These are phyloP conservation scores for Struthio camelus DNA, from an alignment of 2,113 vertebrate genomes.

Conservation along the genomic window DNA sequence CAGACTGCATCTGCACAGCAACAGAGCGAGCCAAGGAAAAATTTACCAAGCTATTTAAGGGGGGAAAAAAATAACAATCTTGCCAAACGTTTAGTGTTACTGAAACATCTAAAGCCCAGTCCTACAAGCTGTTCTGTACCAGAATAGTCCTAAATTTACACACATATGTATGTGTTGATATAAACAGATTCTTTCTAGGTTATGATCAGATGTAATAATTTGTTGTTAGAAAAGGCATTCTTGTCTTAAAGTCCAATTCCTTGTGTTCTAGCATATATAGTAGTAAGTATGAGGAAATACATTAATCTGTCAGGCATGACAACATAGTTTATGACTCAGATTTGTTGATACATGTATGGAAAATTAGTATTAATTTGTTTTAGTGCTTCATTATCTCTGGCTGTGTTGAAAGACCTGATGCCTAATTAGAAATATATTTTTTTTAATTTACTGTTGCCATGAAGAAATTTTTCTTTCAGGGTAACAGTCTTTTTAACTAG, in stretches of 20 bases:
- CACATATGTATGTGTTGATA: fast-evolving
- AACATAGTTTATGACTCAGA: not conserved
- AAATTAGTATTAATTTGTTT: not conserved
- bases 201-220: not conserved
- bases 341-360: not conserved
- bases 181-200: not conserved
- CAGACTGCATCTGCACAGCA: not conserved
- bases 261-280: not conserved
- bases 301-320: not conserved
- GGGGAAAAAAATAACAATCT: not conserved
- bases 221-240: not conserved
- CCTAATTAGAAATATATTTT: not conserved
- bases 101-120: not conserved
- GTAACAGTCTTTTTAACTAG: not conserved
- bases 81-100: not conserved
- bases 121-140: not conserved
- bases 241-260: not conserved
- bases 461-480: not conserved
- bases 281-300: not conserved
- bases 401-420: not conserved
- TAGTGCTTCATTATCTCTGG: not conserved
- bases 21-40: not conserved
- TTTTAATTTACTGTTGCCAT: not conserved
- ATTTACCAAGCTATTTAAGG: not conserved
- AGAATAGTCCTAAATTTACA: not conserved